These are phyloP conservation scores for Numenius phaeopus DNA, from an alignment of 2,797 vertebrate species.

Conservation along the genomic window DNA sequence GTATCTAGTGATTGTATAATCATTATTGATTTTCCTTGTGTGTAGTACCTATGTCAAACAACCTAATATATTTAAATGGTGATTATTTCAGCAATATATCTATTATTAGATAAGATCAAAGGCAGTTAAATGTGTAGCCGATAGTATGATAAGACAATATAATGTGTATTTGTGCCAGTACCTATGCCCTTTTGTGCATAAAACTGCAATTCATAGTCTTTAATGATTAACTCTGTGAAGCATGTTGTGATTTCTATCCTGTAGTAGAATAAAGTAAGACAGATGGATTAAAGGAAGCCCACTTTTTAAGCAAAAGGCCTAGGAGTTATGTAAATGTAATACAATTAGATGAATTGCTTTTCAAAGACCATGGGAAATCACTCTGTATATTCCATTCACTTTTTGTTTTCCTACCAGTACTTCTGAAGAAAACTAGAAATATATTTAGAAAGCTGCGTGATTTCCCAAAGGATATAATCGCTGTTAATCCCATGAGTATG, in stretches of 20 bases:
- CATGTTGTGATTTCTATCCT: slow-evolving; percentile 61
- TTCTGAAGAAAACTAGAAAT: slow-evolving; percentile 70
- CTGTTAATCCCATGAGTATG: slow-evolving; percentile 39
- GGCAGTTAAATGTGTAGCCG: slow-evolving; percentile 69
- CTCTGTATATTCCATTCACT: slow-evolving; percentile 15
- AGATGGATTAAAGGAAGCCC: slow-evolving; percentile 60
- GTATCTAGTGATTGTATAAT: slow-evolving; percentile 82
- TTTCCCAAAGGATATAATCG: slow-evolving; percentile 68
- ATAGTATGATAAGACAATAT: slow-evolving; percentile 67
- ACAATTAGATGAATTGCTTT: slow-evolving; percentile 64
- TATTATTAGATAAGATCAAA: slow-evolving; percentile 84
- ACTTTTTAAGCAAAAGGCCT: slow-evolving; percentile 31
- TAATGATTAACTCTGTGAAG: slow-evolving; percentile 79
- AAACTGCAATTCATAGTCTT: slow-evolving; percentile 45
- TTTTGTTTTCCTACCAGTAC: slow-evolving; percentile 69
- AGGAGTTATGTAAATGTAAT: slow-evolving; percentile 61
- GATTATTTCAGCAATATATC: slow-evolving; percentile 83
- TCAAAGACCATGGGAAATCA: slow-evolving; percentile 78
- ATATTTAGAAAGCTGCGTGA: slow-evolving; percentile 67
- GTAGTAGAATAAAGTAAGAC: slow-evolving; percentile 58
- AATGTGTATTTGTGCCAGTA: slow-evolving; percentile 33
- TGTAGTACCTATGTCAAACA: slow-evolving; percentile 85
- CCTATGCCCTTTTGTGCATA: slow-evolving; percentile 50
- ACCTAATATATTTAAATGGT: slow-evolving; percentile 85
- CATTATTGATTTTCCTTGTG: slow-evolving; percentile 83